A percentile compares a stretch with the other conserved stretches of the same genome.
Evolutionary conservation across 1,140 invertebrate genomes (phyloP).

Genomic region (Hyles vespertilio): DNA sequence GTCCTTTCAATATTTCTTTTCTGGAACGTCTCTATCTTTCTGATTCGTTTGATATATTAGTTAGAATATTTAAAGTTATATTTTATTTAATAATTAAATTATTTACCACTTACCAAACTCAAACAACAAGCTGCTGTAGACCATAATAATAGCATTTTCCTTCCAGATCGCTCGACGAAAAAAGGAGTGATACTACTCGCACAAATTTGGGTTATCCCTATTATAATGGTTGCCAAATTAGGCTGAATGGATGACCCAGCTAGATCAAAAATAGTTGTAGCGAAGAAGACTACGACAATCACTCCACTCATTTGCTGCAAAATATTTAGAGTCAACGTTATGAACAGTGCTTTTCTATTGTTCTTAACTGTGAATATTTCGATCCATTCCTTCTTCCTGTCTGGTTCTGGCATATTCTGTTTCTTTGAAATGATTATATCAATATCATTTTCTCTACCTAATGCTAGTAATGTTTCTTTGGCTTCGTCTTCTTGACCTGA

Average conservation of each 20-base stretch:
- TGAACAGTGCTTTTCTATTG: slow-evolving; percentile 37
- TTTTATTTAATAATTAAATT: no score
- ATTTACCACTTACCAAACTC: slow-evolving; percentile 22
- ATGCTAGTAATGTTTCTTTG: slow-evolving; percentile 30
- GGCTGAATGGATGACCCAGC: slow-evolving; percentile 42
- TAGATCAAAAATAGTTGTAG: slow-evolving; percentile 41
- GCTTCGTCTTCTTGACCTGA: slow-evolving; percentile 36
- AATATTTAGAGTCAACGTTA: slow-evolving; percentile 37
- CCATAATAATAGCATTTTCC: slow-evolving; percentile 35
- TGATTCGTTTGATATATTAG: no score
- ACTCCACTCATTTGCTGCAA: slow-evolving; percentile 40
- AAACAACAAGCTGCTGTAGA: slow-evolving; percentile 34
- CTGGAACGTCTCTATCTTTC: no score
- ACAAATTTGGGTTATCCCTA: slow-evolving; percentile 34
- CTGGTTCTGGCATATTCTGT: no score
- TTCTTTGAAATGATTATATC: slow-evolving; percentile 28
- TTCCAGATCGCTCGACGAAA: slow-evolving; percentile 39
- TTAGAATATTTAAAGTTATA: no score
- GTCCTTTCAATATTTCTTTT: no score
- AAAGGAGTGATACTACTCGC: slow-evolving; percentile 36
- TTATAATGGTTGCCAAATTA: slow-evolving; percentile 41
- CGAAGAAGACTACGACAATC: slow-evolving; percentile 38
- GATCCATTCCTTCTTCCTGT: no score
- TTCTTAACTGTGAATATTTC: slow-evolving; percentile 47
- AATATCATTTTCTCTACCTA: slow-evolving; percentile 39